Evolutionary conservation across 2,113 vertebrate genomes (phyloP).

Genomic region (Colossoma macropomum): DNA sequence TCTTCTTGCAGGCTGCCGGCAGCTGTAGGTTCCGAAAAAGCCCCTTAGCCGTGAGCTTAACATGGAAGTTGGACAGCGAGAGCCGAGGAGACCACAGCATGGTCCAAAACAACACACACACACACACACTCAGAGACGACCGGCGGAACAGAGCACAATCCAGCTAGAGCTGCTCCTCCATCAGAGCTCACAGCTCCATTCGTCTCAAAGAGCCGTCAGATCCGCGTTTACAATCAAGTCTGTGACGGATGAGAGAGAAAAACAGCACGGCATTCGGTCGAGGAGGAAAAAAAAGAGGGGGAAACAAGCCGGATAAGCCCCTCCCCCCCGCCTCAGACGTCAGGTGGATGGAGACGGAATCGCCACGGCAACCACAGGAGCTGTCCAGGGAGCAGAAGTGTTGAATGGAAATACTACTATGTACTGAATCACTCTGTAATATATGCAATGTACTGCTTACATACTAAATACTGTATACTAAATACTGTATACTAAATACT

Average conservation of each 20-base stretch:
- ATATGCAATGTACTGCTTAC: too few relatives aligned
- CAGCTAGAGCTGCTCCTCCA: too few relatives aligned
- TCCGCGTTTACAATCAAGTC: too few relatives aligned
- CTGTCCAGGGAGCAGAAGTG: not conserved
- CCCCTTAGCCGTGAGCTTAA: slow-evolving; percentile 91
- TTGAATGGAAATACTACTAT: not conserved
- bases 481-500: not conserved
- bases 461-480: not conserved
- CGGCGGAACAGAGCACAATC: not conserved
- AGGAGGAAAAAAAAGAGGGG: not conserved
- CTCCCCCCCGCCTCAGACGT: not conserved
- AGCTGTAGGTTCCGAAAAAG: slow-evolving; percentile 88
- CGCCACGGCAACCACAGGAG: slow-evolving; percentile 6
- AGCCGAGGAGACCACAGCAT: slow-evolving; percentile 94
- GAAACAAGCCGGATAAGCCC: not conserved
- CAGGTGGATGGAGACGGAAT: slow-evolving; percentile 2
- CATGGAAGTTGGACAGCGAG: slow-evolving; percentile 91
- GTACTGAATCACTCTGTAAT: not conserved
- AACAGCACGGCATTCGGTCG: not conserved
- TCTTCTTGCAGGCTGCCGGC: slow-evolving; percentile 86
- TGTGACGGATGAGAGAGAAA: not conserved
- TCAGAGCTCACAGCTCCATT: not conserved
- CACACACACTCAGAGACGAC: slow-evolving; percentile 29
- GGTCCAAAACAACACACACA: slow-evolving; percentile 62
- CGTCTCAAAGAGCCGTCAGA: not conserved